A percentile compares a stretch with the other conserved stretches of the same genome.
phyloP scores from a whole-genome alignment of 2,888 invertebrate species.

The Drosophila putrida region DNA sequence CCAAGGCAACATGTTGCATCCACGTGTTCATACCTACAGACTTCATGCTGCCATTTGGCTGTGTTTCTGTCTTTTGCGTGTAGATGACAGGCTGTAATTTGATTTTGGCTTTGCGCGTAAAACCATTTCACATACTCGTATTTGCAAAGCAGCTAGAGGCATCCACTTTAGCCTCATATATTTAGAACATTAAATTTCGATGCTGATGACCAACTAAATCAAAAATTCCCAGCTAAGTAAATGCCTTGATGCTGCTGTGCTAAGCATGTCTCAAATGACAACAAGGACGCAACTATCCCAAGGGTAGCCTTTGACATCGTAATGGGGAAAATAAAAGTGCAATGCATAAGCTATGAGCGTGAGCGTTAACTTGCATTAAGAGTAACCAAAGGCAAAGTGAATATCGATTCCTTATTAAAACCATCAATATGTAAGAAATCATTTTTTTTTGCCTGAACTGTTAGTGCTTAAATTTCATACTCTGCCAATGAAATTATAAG shows the following conservation, averaged over 20 bases:
- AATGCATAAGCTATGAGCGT: conserved; percentile 12
- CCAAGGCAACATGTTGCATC: conserved; percentile 7
- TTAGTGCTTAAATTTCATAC: conserved; percentile 11
- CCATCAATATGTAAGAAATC: conserved; percentile 11
- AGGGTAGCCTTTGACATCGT: conserved; percentile 18
- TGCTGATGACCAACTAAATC: conserved; percentile 31
- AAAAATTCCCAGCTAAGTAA: conserved; percentile 9
- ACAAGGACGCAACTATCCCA: not conserved
- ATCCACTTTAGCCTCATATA: not conserved
- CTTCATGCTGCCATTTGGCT: not conserved
- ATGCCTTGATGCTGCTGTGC: not conserved
- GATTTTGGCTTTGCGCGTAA: conserved; percentile 1
- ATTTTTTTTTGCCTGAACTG: not conserved
- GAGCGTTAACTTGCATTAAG: conserved; percentile 23
- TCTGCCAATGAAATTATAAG: conserved; percentile 12
- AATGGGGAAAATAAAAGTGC: conserved; percentile 12
- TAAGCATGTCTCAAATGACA: conserved; percentile 12
- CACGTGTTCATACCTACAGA: conserved; percentile 5
- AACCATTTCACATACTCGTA: not conserved
- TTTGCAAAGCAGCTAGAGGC: not conserved
- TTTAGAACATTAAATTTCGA: not conserved
- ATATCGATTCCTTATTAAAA: conserved; percentile 40
- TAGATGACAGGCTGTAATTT: conserved; percentile 19
- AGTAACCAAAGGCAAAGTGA: conserved; percentile 15
- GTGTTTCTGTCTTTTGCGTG: not conserved